These are phyloP conservation scores for Heliangelus exortis DNA, from an alignment of 2,797 vertebrate genomes.

Conservation along the genomic window DNA sequence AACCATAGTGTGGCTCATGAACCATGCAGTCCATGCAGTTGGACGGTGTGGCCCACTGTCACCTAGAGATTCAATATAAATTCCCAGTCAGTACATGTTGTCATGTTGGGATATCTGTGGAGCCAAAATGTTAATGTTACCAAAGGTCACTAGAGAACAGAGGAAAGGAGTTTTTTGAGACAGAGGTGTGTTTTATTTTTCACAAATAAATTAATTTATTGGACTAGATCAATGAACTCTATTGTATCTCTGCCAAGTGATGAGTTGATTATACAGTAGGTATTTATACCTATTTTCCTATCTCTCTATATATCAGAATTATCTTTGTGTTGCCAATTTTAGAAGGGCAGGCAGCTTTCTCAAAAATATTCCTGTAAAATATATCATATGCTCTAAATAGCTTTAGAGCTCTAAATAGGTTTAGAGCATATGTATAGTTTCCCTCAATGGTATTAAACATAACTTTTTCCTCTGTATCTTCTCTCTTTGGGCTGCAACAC, in stretches of 20 bases:
- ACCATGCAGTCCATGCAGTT: not conserved
- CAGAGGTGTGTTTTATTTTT: not conserved
- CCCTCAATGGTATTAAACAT: not conserved
- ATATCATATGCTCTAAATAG: not conserved
- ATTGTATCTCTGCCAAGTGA: not conserved
- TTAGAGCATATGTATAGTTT: too few species aligned
- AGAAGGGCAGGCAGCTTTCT: not conserved
- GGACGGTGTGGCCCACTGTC: not conserved
- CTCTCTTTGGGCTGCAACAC: not conserved
- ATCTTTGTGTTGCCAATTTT: not conserved
- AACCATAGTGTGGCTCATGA: not conserved
- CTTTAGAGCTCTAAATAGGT: too few species aligned
- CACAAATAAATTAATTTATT: not conserved
- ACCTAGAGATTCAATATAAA: not conserved
- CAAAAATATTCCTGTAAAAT: not conserved
- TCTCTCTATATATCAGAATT: not conserved
- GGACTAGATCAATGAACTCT: not conserved
- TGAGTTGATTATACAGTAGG: not conserved
- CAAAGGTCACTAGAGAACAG: not conserved
- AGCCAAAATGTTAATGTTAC: not conserved
- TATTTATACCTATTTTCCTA: not conserved
- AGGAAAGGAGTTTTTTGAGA: not conserved
- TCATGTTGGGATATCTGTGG: not conserved
- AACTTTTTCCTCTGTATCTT: not conserved
- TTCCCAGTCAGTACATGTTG: not conserved